Conservation (phyloP, 1,140 invertebrate genomes). For the silkworm (Bombyx mori) region ASM3026992v2 NC_085107.1:2982501-2983000, state of each 20-base stretch:
- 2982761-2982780: neutral
- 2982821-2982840: neutral
- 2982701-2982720: constrained; percentile 15
- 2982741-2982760: neutral
- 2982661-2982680: neutral
- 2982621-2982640: neutral
- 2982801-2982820: neutral
- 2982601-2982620: neutral
- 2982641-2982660: neutral
- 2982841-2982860: neutral
- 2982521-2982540: neutral
- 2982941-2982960: neutral
- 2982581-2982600: neutral
- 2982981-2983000: constrained; percentile 1
- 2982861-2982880: neutral
- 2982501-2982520: neutral
- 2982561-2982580: neutral
- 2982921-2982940: neutral
- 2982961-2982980: neutral
- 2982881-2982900: neutral
- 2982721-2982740: constrained; percentile 26
- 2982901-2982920: neutral
- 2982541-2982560: constrained; percentile 3
- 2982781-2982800: neutral
- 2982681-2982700: constrained; percentile 14